phyloP scores from a whole-genome alignment of 2,888 invertebrate genomes.

The Odontothrips loti region DNA sequence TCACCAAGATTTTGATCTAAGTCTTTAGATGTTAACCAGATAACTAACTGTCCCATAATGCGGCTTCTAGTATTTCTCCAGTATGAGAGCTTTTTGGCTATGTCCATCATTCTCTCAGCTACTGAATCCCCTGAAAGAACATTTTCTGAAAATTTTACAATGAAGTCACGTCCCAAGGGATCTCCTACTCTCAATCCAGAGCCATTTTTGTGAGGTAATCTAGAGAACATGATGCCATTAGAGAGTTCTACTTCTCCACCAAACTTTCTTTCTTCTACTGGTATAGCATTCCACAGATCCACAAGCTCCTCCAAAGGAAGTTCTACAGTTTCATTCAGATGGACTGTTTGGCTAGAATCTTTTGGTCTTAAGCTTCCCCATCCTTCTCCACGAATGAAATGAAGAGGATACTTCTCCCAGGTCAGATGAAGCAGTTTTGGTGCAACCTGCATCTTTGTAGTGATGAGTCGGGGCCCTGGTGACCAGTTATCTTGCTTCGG shows the following conservation, averaged over 20 bases:
- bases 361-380: slow-evolving; percentile 94
- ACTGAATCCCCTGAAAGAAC: slow-evolving; percentile 71
- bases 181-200: slow-evolving; percentile 83
- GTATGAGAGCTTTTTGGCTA: slow-evolving; percentile 82
- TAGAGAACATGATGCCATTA: slow-evolving; percentile 59
- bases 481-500: slow-evolving; percentile 59
- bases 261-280: slow-evolving; percentile 49
- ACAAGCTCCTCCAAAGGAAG: slow-evolving; percentile 60
- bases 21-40: slow-evolving; percentile 63
- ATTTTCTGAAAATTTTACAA: slow-evolving; percentile 86
- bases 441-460: slow-evolving; percentile 78
- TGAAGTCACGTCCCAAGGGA: slow-evolving; percentile 88
- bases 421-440: slow-evolving; percentile 85
- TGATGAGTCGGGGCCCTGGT: slow-evolving; percentile 75
- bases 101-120: slow-evolving; percentile 70
- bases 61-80: slow-evolving; percentile 91
- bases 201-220: slow-evolving; percentile 90
- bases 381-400: slow-evolving; percentile 74
- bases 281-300: slow-evolving; percentile 57
- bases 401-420: slow-evolving; percentile 93
- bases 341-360: slow-evolving; percentile 48
- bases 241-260: slow-evolving; percentile 35
- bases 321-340: slow-evolving; percentile 43
- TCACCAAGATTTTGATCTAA: slow-evolving; percentile 48
- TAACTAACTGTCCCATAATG: slow-evolving; percentile 76